Evolutionary conservation across 2,797 vertebrate genomes (phyloP).

Genomic region (Mormyrus proboscirostris): DNA sequence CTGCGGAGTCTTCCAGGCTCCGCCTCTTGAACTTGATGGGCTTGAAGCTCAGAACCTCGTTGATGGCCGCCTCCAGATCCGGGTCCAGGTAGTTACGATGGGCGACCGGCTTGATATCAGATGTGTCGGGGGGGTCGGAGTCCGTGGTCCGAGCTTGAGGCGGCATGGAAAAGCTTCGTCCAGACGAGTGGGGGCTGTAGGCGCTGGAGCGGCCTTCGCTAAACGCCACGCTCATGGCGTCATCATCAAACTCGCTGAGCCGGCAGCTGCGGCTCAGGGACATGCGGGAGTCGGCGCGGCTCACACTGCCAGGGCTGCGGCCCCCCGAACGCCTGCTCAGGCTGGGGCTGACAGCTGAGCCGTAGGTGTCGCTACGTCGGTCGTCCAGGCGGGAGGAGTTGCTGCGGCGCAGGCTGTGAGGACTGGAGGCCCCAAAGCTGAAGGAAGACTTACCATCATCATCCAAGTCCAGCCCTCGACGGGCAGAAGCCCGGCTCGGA

Average conservation of each 20-base stretch:
- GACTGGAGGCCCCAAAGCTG: conserved; percentile 61
- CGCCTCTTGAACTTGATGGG: conserved; percentile 70
- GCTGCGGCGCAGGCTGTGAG: conserved; percentile 50
- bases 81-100: conserved; percentile 86
- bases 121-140: conserved; percentile 38
- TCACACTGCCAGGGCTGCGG: conserved; percentile 57
- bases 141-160: conserved; percentile 61
- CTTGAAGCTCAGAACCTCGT: conserved; percentile 87
- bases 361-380: conserved; percentile 34
- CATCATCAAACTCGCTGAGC: conserved; percentile 73
- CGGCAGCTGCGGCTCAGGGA: conserved; percentile 69
- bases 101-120: conserved; percentile 57
- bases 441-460: conserved; percentile 58
- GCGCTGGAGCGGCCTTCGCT: conserved; percentile 61
- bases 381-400: conserved; percentile 61
- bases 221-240: conserved; percentile 60
- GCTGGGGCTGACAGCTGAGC: conserved; percentile 51
- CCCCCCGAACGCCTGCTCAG: conserved; percentile 53
- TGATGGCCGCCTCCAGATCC: conserved; percentile 87
- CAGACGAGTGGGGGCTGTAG: conserved; percentile 66
- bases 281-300: conserved; percentile 64
- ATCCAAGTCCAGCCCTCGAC: conserved; percentile 53
- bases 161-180: conserved; percentile 84
- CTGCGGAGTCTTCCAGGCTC: conserved; percentile 71
- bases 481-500: conserved; percentile 62